Evolutionary conservation across 2,888 invertebrate species (phyloP).

Genomic region (Pteria penguin): DNA sequence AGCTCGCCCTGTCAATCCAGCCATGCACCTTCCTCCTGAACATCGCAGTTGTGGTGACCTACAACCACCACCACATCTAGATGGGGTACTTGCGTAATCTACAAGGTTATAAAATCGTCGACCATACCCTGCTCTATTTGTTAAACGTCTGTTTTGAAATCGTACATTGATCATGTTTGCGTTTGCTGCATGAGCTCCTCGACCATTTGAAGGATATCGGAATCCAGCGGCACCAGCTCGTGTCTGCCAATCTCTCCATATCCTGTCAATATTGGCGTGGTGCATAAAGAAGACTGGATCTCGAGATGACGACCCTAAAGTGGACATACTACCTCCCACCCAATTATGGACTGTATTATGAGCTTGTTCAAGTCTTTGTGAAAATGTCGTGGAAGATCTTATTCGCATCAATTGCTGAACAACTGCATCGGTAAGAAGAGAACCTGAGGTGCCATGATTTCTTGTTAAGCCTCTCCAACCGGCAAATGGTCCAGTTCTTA

Average conservation of each 20-base stretch:
- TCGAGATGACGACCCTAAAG: background rate
- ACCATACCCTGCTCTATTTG: background rate
- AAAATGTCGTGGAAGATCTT: too few relatives aligned
- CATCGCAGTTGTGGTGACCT: background rate
- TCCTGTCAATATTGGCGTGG: slow-evolving; percentile 2
- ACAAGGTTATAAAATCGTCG: background rate
- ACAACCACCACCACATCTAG: background rate
- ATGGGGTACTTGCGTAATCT: background rate
- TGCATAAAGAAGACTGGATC: slow-evolving; percentile 17
- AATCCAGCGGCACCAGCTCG: background rate
- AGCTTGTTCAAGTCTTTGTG: too few relatives aligned
- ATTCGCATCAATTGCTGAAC: too few relatives aligned
- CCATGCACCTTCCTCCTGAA: background rate
- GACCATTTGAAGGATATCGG: background rate
- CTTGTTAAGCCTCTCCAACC: slow-evolving; percentile 57
- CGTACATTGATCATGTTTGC: background rate
- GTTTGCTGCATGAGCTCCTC: background rate
- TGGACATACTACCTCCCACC: slow-evolving; percentile 12
- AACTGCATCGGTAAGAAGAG: slow-evolving; percentile 50
- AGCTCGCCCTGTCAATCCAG: background rate
- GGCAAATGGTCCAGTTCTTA: slow-evolving; percentile 72
- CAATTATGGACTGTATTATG: slow-evolving; percentile 10
- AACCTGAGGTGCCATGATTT: slow-evolving; percentile 42
- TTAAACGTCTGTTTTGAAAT: background rate
- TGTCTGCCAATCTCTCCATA: slow-evolving; percentile 12